phyloP scores from a whole-genome alignment of 92 coral and sea anemone species.

The Ricordea florida region DNA sequence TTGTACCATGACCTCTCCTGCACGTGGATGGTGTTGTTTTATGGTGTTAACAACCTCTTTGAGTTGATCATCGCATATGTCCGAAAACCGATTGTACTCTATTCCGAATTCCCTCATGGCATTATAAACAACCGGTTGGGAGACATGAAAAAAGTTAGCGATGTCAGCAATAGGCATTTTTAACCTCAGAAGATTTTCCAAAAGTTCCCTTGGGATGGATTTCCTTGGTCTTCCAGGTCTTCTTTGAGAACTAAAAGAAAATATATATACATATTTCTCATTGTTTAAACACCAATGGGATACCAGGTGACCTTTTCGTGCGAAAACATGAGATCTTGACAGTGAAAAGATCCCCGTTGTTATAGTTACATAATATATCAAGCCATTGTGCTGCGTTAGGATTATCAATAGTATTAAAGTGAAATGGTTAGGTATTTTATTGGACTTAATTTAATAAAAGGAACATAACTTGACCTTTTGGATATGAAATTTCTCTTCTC shows the following conservation, averaged over 20 bases:
- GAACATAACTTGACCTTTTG: too few species aligned
- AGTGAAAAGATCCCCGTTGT: too few species aligned
- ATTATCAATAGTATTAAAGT: too few species aligned
- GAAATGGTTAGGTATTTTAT: too few species aligned
- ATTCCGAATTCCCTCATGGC: slow-evolving; percentile 15
- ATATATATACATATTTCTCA: background rate
- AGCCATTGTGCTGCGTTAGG: too few species aligned
- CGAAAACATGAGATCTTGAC: too few species aligned
- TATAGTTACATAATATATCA: too few species aligned
- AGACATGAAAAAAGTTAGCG: slow-evolving; percentile 3
- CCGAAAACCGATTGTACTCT: background rate
- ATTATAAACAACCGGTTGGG: slow-evolving; percentile 29
- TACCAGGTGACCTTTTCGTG: too few species aligned
- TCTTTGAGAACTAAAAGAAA: background rate
- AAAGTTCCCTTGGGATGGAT: background rate
- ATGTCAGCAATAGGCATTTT: background rate
- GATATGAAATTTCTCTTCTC: too few species aligned
- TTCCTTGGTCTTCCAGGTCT: background rate
- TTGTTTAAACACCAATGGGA: too few species aligned
- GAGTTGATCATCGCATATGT: slow-evolving; percentile 1
- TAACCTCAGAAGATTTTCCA: background rate
- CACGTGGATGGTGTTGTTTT: slow-evolving; percentile 9
- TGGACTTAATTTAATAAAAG: too few species aligned
- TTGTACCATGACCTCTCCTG: slow-evolving; percentile 32
- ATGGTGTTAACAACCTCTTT: slow-evolving; percentile 7